phyloP scores from a whole-genome alignment of 2,113 vertebrate genomes.

The Buteo buteo region DNA sequence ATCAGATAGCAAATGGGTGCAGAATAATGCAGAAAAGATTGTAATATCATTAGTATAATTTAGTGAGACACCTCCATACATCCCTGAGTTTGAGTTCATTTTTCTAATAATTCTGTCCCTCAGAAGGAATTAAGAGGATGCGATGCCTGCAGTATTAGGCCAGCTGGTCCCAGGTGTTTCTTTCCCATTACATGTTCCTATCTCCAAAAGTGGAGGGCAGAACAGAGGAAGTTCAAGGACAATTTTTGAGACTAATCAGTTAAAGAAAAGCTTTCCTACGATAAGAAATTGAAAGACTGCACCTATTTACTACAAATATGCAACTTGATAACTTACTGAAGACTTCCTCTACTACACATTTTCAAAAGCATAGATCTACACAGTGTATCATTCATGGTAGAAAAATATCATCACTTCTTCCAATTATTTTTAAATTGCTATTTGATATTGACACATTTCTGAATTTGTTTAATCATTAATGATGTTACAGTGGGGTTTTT shows the following conservation, averaged over 20 bases:
- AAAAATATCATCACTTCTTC: background rate
- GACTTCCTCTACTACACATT: background rate
- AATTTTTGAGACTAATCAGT: background rate
- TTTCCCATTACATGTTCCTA: background rate
- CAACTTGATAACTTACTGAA: background rate
- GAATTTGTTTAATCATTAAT: background rate
- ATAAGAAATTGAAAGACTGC: background rate
- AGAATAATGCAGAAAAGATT: background rate
- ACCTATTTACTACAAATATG: background rate
- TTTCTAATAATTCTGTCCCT: background rate
- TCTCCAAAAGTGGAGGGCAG: background rate
- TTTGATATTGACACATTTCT: background rate
- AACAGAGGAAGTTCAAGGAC: background rate
- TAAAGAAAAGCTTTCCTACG: background rate
- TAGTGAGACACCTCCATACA: background rate
- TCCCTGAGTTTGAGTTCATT: background rate
- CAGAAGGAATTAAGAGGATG: background rate
- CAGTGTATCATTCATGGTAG: background rate
- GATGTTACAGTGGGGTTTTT: background rate
- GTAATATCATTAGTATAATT: background rate
- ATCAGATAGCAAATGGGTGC: background rate
- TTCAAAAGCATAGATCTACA: background rate
- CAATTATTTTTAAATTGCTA: background rate
- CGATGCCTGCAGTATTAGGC: background rate
- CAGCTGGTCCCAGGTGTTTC: slow-evolving; percentile 12